These are phyloP conservation scores for Pachyseris speciosa DNA, from an alignment of 64 coral and sea anemone species.

Conservation along the genomic window DNA sequence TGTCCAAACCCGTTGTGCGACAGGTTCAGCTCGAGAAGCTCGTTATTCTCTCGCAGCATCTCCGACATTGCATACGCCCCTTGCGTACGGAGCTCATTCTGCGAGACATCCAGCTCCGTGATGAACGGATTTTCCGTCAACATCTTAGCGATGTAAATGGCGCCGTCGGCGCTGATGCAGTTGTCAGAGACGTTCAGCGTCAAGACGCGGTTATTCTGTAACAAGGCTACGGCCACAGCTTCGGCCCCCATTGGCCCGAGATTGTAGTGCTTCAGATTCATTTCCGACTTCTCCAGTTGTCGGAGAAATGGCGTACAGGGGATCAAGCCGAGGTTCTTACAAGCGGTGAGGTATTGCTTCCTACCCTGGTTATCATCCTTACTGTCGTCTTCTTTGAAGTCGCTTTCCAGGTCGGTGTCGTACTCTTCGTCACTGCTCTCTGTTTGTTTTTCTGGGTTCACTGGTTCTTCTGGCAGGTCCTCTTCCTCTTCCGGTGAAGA, in stretches of 20 bases:
- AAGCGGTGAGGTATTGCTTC: constrained; percentile 69
- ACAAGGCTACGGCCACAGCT: constrained; percentile 80
- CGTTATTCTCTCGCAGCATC: constrained; percentile 86
- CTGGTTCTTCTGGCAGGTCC: not conserved
- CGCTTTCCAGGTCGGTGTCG: constrained; percentile 86
- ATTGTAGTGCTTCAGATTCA: constrained; percentile 89
- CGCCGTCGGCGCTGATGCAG: constrained; percentile 78
- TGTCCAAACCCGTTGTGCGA: constrained; percentile 80
- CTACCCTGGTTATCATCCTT: constrained; percentile 54
- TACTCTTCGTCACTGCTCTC: constrained; percentile 85
- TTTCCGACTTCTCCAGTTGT: constrained; percentile 78
- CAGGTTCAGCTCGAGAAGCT: constrained; percentile 89
- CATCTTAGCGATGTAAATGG: constrained; percentile 95
- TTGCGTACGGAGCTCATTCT: constrained; percentile 88
- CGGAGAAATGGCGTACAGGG: constrained; percentile 84
- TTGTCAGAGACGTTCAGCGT: constrained; percentile 84
- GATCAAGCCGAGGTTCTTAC: constrained; percentile 73
- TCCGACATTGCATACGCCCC: constrained; percentile 94
- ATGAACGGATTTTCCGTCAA: constrained; percentile 93
- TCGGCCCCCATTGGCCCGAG: constrained; percentile 79
- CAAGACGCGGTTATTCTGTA: constrained; percentile 76
- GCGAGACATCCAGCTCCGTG: constrained; percentile 89
- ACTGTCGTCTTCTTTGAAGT: constrained; percentile 17
- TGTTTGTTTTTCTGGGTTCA: not conserved
- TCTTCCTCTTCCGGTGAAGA: not conserved